Evolutionary conservation across 92 coral and sea anemone species (phyloP).

Genomic region (Actinostola sp.): DNA sequence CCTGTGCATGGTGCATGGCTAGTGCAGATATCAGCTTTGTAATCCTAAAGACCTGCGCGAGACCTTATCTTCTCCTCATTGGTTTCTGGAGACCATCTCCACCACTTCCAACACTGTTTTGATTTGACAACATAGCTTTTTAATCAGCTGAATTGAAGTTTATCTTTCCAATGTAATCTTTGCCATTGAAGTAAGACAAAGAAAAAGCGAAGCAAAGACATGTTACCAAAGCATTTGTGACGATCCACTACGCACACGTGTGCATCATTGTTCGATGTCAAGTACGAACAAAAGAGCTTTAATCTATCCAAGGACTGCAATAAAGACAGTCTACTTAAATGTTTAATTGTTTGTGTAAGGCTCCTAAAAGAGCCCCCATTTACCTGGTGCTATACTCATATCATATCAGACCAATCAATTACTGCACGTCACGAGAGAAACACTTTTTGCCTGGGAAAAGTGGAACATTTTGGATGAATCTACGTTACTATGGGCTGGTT

Average conservation of each 20-base stretch:
- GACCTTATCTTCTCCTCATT: too few species aligned
- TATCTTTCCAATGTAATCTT: neutral
- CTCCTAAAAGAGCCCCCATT: neutral
- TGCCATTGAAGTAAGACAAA: neutral
- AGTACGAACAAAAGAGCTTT: neutral
- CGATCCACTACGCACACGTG: slow-evolving; percentile 3
- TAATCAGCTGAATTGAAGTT: slow-evolving; percentile 9
- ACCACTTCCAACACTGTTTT: neutral
- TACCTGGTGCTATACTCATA: neutral
- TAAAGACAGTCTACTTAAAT: neutral
- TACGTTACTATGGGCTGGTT: too few species aligned
- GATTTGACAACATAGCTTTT: slow-evolving; percentile 1
- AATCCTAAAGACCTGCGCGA: too few species aligned
- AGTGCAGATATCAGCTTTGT: too few species aligned
- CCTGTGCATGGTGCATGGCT: too few species aligned
- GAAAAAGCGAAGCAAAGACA: neutral
- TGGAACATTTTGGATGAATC: too few species aligned
- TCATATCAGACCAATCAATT: neutral
- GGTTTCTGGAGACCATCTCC: neutral
- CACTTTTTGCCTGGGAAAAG: too few species aligned
- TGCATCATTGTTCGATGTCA: neutral
- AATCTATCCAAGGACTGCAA: neutral
- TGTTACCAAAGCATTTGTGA: slow-evolving; percentile 1
- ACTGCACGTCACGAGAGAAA: too few species aligned
- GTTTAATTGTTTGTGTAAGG: neutral